A percentile compares a stretch with the other conserved stretches of the same genome.
Conservation (phyloP, 1,140 invertebrate genomes). For the Leptinotarsa defecta region DNA sequence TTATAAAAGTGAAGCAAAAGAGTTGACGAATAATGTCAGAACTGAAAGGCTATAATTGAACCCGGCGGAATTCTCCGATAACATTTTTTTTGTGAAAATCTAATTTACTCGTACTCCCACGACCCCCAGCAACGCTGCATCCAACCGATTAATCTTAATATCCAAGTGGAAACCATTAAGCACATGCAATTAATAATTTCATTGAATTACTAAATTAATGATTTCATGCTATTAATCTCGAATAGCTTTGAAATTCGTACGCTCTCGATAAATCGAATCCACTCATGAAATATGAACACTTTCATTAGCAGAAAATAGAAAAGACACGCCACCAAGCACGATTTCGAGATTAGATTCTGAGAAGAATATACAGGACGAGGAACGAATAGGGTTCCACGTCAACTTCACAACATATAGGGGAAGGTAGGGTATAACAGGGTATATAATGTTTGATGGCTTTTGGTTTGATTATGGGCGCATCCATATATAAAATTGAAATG, state of each 20-base stretch:
- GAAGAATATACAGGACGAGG: neutral
- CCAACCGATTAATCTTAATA: slow-evolving; percentile 27
- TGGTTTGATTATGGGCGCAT: no score
- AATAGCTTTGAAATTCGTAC: slow-evolving; percentile 23
- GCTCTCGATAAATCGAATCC: slow-evolving; percentile 26
- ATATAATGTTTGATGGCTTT: no score
- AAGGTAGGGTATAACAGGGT: no score
- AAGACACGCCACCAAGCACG: slow-evolving; percentile 12
- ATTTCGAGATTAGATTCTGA: neutral
- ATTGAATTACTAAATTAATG: slow-evolving; percentile 31
- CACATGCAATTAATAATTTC: slow-evolving; percentile 31
- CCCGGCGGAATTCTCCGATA: no score
- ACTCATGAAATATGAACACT: slow-evolving; percentile 20
- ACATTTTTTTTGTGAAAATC: slow-evolving; percentile 4
- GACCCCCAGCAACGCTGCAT: slow-evolving; percentile 18
- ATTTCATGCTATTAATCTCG: slow-evolving; percentile 25
- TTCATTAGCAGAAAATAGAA: slow-evolving; percentile 20
- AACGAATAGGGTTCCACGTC: neutral
- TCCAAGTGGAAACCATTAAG: slow-evolving; percentile 29
- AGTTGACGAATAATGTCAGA: no score
- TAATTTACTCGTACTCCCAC: slow-evolving; percentile 16
- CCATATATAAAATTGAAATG: no score
- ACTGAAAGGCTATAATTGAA: no score
- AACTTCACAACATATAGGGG: no score
- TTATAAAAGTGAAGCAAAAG: no score